Base-by-base conservation (phyloP, 2,888 invertebrate genomes). In the Chamaedrilus cognettii region DNA sequence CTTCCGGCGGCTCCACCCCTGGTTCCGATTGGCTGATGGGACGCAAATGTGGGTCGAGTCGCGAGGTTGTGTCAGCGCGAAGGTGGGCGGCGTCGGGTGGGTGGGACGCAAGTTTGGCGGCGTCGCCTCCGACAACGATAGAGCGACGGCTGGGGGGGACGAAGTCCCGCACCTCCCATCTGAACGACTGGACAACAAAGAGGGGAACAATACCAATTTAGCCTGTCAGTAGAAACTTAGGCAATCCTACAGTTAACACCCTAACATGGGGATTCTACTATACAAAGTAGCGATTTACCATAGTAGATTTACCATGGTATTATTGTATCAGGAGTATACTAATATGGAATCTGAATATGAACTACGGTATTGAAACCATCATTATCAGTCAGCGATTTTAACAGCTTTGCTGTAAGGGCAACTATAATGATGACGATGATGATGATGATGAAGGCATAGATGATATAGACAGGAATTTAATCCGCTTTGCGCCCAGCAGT, bases 111-210 rank as follows among this genome's bases (percentile, higher is more conserved):
- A 26, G 50, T 5, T 32, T 30, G 11, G 26, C 28, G 11, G 62
- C 52, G 58, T 68, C 68, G 2, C 68, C 69, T 15, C 63, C 67
- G 51, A 68, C 67, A 15, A 65, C 51, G 15, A 67, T 51, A 2
- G 64, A 59, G 2, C 70, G 60, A 19, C 68, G 31, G 61, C 56
- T 67, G 34, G 69, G 23, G 15, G 60, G 64, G 28, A 58, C 52
- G 2, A 64, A 57, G 60, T 72, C 72, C 57, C 68, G 72, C 57
- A 72, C 72, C 49, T 64, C 60, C 71, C 71, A 72, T 52, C 70
- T 72, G 60, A 70, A 72, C n/a, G 63, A 28, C 72, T 72, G 68
- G 28, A 67, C 58, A 19, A 64, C 3, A 42, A 26, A 42, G 42
- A 42, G 19, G 19, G 42, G 19, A 42, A 42, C 19, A 42, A 66